Percentiles rank a stretch among this genome's conserved stretches.
These are phyloP conservation scores for Collichthys lucidus DNA, from an alignment of 2,113 vertebrate genomes.

Conservation along the genomic window DNA sequence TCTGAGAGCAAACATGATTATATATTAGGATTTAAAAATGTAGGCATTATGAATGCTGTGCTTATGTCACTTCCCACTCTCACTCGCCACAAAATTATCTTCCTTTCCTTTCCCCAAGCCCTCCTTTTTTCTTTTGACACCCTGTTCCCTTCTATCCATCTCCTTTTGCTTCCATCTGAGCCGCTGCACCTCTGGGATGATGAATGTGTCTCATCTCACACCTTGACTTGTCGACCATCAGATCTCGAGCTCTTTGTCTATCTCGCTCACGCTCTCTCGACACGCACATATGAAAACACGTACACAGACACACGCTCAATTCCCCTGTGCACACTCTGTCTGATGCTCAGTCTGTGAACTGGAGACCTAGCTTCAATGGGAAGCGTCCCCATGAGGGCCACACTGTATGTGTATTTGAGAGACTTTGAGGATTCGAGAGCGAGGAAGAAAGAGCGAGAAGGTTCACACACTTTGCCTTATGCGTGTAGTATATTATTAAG, in stretches of 20 bases:
- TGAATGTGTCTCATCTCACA: slow-evolving; percentile 45
- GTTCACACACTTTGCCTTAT: not conserved
- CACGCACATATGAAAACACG: not conserved
- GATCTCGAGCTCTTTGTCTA: slow-evolving; percentile 31
- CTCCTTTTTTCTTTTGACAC: slow-evolving; percentile 8
- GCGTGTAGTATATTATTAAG: slow-evolving; percentile 6
- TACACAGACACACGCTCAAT: slow-evolving; percentile 17
- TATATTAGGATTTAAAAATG: slow-evolving; percentile 50
- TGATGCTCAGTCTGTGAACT: slow-evolving; percentile 60
- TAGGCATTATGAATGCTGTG: slow-evolving; percentile 21
- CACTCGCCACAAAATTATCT: not conserved
- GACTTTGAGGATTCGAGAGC: not conserved
- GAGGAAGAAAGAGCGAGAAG: not conserved
- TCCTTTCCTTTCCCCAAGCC: not conserved
- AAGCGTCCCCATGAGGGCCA: slow-evolving; percentile 50
- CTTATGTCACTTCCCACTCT: slow-evolving; percentile 32
- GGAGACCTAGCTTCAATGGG: slow-evolving; percentile 40
- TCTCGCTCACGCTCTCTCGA: slow-evolving; percentile 21
- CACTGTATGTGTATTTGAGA: slow-evolving; percentile 8
- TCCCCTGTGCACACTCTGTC: slow-evolving; percentile 40
- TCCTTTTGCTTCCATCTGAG: slow-evolving; percentile 14
- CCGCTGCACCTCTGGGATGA: slow-evolving; percentile 26
- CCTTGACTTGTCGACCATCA: slow-evolving; percentile 48
- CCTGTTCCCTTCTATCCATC: slow-evolving; percentile 28
- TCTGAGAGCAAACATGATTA: slow-evolving; percentile 43